These are phyloP conservation scores for Philopotamus ludificatus DNA, from an alignment of 1,140 invertebrate species.

Conservation along the genomic window DNA sequence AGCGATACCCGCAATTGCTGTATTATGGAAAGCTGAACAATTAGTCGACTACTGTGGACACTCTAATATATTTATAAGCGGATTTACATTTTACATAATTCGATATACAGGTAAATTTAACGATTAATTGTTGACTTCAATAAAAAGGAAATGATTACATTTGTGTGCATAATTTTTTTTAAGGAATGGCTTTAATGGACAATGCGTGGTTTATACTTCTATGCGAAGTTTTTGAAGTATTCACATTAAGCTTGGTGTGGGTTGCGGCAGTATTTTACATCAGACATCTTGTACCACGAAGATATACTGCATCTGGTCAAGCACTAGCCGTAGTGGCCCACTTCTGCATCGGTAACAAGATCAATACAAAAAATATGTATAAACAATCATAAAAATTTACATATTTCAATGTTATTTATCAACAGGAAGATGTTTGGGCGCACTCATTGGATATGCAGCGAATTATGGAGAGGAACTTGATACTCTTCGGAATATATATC, in stretches of 20 bases:
- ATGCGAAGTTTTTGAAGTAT: conserved; percentile 75
- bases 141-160: no score
- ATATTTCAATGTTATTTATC: conserved; percentile 19
- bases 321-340: conserved; percentile 78
- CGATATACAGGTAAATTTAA: conserved; percentile 61
- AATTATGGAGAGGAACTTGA: conserved; percentile 46
- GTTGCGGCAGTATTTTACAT: conserved; percentile 80
- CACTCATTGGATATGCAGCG: conserved; percentile 60
- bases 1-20: conserved; percentile 66
- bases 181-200: conserved; percentile 65
- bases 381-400: background rate
- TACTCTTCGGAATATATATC: conserved; percentile 53
- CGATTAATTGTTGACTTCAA: background rate
- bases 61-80: conserved; percentile 78
- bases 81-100: conserved; percentile 76
- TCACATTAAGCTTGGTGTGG: conserved; percentile 81
- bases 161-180: conserved; percentile 8
- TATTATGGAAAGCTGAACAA: conserved; percentile 75
- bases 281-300: conserved; percentile 74
- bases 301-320: conserved; percentile 79
- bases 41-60: conserved; percentile 83
- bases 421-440: conserved; percentile 66
- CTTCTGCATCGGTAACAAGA: conserved; percentile 77
- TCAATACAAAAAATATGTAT: background rate
- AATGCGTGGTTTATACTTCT: conserved; percentile 66